Evolutionary conservation across 2,797 vertebrate species (phyloP), one percentile per base, ranked within the genome.

Genomic region (Coranthus polyacanthus): DNA sequence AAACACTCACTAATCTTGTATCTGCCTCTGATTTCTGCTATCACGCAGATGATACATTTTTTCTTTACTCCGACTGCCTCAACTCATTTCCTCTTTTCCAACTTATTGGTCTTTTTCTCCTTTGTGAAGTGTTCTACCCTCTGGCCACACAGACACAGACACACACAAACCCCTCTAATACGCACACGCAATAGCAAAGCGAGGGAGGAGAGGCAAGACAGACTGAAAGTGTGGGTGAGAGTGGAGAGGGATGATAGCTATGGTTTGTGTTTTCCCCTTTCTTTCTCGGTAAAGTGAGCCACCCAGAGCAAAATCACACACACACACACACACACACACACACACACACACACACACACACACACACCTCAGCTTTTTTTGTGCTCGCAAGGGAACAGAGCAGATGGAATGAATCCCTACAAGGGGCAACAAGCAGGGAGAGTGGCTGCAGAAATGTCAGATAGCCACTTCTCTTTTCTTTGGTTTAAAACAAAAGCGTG

Each of bases 191-290:
- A 76, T 36, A 34, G 62, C 18, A 57, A 70, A 67, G 53, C 15
- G 20, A 70, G 45, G 44, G 52, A 72, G 44, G 55, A 50, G 65
- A 68, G 63, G 66, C 26, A 47, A 50, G 57, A 61, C 46, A 72
- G 67, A 44, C 37, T 61, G 41, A n/a, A n/a, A 44, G 64, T 64
- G 54, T 75, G 51, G 61, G 57, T 53, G 69, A 72, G 70, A 75
- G 56, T 79, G 79, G 59, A 73, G 55, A 74, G 42, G 6, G 56
- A 75, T 68, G 84, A 84, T 84, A 76, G 79, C 60, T 32, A 63
- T 68, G 75, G 73, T 83, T 76, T 77, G 56, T 84, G 68, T 80
- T 83, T 74, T 41, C 46, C 37, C 50, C 26, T 67, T 69, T 78
- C 42, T 69, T 21, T 62, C 18, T 62, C 60, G 43, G 71, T 74